Conservation (phyloP, 1,140 invertebrate genomes). For the Neodiprion virginianus region DNA sequence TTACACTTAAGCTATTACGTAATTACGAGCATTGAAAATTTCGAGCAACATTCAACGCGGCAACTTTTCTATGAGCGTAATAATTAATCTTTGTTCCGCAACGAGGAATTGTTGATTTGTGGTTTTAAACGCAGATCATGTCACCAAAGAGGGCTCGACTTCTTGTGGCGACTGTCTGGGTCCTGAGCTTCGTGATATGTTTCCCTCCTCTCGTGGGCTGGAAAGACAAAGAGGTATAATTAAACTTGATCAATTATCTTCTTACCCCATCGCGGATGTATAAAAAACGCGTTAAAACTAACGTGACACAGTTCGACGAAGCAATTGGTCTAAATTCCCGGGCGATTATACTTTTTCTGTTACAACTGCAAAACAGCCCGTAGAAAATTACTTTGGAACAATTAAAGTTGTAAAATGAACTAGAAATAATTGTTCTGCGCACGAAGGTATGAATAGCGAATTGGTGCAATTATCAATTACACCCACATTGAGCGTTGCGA, state of each 20-base stretch:
- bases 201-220: constrained; percentile 95
- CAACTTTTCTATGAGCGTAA: too few relatives aligned
- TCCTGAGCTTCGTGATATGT: constrained; percentile 95
- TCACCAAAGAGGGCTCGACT: constrained; percentile 86
- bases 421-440: too few relatives aligned
- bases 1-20: too few relatives aligned
- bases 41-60: too few relatives aligned
- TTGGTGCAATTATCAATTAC: too few relatives aligned
- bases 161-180: constrained; percentile 91
- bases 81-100: neutral
- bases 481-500: too few relatives aligned
- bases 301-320: neutral
- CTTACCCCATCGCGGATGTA: neutral
- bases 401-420: neutral
- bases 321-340: neutral
- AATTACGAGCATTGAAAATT: too few relatives aligned
- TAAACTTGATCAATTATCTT: constrained; percentile 10
- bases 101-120: neutral
- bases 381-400: neutral
- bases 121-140: constrained; percentile 71
- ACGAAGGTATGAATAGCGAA: too few relatives aligned
- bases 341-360: neutral
- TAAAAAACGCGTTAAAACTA: neutral
- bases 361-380: neutral
- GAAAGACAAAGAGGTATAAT: constrained; percentile 80